A percentile compares a stretch with the other conserved stretches of the same genome.
Evolutionary conservation across 2,113 vertebrate genomes (phyloP).

Genomic region (Crotalus viridis): DNA sequence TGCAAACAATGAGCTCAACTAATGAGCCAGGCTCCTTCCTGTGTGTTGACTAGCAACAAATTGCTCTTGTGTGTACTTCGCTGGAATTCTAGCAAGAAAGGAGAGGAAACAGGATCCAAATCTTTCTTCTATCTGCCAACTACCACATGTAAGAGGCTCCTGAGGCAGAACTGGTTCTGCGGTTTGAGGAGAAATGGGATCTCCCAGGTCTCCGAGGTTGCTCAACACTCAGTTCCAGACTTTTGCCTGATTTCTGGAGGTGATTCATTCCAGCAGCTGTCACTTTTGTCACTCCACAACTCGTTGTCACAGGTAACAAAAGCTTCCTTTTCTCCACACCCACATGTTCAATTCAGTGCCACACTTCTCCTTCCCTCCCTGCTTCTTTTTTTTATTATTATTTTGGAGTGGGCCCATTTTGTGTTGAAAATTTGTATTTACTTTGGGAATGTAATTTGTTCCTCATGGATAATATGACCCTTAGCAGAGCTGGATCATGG

Average conservation of each 20-base stretch:
- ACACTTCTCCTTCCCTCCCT: constrained; percentile 50
- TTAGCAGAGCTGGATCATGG: constrained; percentile 99
- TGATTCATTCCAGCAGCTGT: constrained; percentile 87
- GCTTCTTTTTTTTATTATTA: accelerated
- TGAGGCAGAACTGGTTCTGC: constrained; percentile 74
- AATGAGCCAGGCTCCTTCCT: not conserved
- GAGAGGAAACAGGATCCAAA: not conserved
- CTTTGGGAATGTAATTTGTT: constrained; percentile 99
- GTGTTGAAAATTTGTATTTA: constrained; percentile 99
- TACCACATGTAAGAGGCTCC: constrained; percentile 30
- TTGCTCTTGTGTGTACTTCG: not conserved
- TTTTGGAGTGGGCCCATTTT: constrained; percentile 79
- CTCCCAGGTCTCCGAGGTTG: constrained; percentile 75
- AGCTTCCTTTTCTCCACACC: constrained; percentile 50
- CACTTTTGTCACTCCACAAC: constrained; percentile 83
- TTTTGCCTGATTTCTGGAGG: constrained; percentile 69
- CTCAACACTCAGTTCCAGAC: constrained; percentile 72
- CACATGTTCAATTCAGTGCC: not conserved
- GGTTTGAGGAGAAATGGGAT: constrained; percentile 62
- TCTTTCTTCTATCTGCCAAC: not conserved
- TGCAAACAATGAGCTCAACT: not conserved
- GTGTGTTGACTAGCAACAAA: not conserved
- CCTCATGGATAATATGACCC: constrained; percentile 99
- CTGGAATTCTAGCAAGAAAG: not conserved
- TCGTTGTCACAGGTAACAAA: constrained; percentile 75